These are phyloP conservation scores for Rhinatrema bivittatum DNA, from an alignment of 2,797 vertebrate species.

Conservation along the genomic window DNA sequence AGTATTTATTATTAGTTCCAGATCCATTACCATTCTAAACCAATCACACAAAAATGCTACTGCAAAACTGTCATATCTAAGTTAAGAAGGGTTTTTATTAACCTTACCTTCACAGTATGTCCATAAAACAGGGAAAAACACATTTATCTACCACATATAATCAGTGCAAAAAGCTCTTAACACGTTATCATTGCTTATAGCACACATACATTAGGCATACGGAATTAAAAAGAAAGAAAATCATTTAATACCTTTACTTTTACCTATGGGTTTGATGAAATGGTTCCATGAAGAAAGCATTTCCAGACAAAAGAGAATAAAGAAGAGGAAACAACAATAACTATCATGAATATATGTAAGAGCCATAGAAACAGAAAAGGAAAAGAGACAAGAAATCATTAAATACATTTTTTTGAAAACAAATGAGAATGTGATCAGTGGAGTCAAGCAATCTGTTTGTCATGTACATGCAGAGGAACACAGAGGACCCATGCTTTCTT, in stretches of 20 bases:
- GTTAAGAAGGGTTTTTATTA: slow-evolving; percentile 5
- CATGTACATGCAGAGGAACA: slow-evolving; percentile 53
- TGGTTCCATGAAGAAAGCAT: slow-evolving; percentile 96
- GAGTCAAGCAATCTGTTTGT: slow-evolving; percentile 21
- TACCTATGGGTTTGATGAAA: slow-evolving; percentile 96
- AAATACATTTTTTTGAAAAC: slow-evolving; percentile 33
- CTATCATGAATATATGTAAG: slow-evolving; percentile 70
- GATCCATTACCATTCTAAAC: no score
- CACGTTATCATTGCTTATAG: slow-evolving; percentile 37
- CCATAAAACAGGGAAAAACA: slow-evolving; percentile 32
- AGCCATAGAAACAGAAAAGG: slow-evolving; percentile 52
- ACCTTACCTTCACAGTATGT: slow-evolving; percentile 50
- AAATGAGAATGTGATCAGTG: slow-evolving; percentile 36
- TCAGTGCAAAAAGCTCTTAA: slow-evolving; percentile 33
- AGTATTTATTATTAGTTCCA: slow-evolving; percentile 19
- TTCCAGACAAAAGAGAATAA: slow-evolving; percentile 82
- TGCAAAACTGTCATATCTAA: neutral
- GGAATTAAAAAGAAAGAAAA: slow-evolving; percentile 49
- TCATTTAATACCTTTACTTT: slow-evolving; percentile 92
- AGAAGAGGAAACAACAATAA: slow-evolving; percentile 78
- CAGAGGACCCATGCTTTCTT: slow-evolving; percentile 48
- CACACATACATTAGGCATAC: slow-evolving; percentile 39
- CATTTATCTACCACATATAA: slow-evolving; percentile 46
- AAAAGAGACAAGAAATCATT: slow-evolving; percentile 38
- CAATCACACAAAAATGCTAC: neutral